Conservation (phyloP, 1,140 invertebrate species). For the Phymastichus coffea region DNA sequence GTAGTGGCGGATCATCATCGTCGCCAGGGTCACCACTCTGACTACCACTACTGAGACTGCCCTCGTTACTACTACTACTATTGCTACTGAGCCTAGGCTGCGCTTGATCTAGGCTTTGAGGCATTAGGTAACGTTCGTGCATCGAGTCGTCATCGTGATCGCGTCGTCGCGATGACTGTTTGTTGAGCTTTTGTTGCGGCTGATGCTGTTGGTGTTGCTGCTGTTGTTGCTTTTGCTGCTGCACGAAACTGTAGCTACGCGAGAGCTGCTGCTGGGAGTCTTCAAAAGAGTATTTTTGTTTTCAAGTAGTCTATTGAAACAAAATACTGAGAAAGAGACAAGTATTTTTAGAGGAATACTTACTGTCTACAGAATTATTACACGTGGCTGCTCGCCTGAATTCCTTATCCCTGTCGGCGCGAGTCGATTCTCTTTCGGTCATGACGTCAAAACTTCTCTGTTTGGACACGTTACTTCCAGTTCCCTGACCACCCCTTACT, state of each 20-base stretch:
- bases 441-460: slow-evolving; percentile 55
- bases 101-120: slow-evolving; percentile 42
- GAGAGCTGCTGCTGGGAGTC: slow-evolving; percentile 53
- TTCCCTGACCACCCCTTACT: slow-evolving; percentile 14
- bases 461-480: slow-evolving; percentile 43
- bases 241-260: slow-evolving; percentile 75
- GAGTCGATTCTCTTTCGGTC: slow-evolving; percentile 34
- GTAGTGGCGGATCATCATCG: slow-evolving; percentile 26
- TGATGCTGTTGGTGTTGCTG: slow-evolving; percentile 54
- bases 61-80: slow-evolving; percentile 49
- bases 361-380: slow-evolving; percentile 50
- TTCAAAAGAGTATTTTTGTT: no score
- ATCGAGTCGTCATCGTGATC: slow-evolving; percentile 72
- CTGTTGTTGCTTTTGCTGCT: slow-evolving; percentile 58
- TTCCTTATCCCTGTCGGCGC: slow-evolving; percentile 38
- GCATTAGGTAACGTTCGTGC: slow-evolving; percentile 76
- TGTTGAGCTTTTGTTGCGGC: slow-evolving; percentile 52
- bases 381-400: slow-evolving; percentile 46
- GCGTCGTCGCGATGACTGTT: slow-evolving; percentile 50
- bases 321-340: no score
- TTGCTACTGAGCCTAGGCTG: slow-evolving; percentile 49
- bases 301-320: no score
- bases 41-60: slow-evolving; percentile 47
- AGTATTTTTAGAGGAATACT: no score
- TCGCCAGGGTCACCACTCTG: slow-evolving; percentile 44